Evolutionary conservation across 2,888 invertebrate genomes (phyloP).

Genomic region (Drosophila tanythrix): DNA sequence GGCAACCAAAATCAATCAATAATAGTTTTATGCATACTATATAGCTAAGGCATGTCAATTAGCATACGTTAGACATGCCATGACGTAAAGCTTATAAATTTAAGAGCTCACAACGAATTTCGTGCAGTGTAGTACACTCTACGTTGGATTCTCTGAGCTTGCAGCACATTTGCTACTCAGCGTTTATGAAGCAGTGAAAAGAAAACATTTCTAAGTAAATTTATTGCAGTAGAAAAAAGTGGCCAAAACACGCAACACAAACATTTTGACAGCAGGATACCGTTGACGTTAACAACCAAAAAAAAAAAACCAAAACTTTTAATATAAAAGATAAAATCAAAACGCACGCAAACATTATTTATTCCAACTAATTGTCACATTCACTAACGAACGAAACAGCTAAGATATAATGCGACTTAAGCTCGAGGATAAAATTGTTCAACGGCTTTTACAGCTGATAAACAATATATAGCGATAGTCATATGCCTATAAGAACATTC

Average conservation of each 20-base stretch:
- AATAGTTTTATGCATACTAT: conserved; percentile 41
- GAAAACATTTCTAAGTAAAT: conserved; percentile 54
- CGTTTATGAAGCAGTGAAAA: conserved; percentile 13
- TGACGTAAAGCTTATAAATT: conserved; percentile 46
- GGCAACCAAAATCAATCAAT: conserved; percentile 49
- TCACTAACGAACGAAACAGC: conserved; percentile 22
- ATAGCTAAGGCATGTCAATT: conserved; percentile 48
- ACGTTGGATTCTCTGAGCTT: conserved; percentile 44
- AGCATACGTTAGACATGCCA: conserved; percentile 49
- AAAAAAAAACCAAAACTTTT: conserved; percentile 2
- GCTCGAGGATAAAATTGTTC: background rate
- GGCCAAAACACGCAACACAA: conserved; percentile 65
- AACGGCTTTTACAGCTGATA: background rate
- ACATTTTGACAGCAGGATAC: conserved; percentile 53
- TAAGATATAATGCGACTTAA: background rate
- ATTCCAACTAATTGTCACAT: conserved; percentile 68
- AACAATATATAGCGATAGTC: background rate
- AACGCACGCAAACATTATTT: conserved; percentile 61
- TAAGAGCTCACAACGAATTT: conserved; percentile 34
- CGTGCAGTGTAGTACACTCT: conserved; percentile 24
- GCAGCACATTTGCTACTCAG: conserved; percentile 26
- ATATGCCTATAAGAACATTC: background rate
- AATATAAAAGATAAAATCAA: background rate
- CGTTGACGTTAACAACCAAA: conserved; percentile 63
- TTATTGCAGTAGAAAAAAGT: conserved; percentile 41